Base-by-base conservation (phyloP, 2,888 invertebrate genomes). In the Aporophyla nigra region DNA sequence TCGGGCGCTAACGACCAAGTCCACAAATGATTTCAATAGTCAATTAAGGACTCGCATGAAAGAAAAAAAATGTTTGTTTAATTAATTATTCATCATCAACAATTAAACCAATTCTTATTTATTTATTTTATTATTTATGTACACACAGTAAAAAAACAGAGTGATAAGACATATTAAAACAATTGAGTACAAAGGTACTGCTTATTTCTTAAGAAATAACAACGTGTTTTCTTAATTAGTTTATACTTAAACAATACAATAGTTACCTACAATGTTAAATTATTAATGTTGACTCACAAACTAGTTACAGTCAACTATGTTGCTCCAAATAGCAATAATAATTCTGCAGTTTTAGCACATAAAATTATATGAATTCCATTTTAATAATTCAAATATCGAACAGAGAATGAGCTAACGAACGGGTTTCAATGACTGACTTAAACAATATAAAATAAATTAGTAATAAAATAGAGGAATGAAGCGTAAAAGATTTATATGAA, bases 401-500 rank as follows among this genome's bases (percentile, higher is more conserved):
- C 49, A 49, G 63, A 74, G 76, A 77, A 77, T 81, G 67, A 81
- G 61, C 68, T 80, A 84, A 84, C 74, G 80, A 87, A 82, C 83
- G 75, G 72, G 75, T 80, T 81, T 80, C 66, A 80, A 78, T 82
- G 76, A 68, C 79, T 58, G 80, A 78, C 80, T 80, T 87, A 87
- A 89, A 89, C 87, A 90, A 88, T 85, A 91, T 87, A 86, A 88
- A 89, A 89, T 87, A 88, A 90, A 90, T 89, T 88, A 88, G 90
- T 90, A 93, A 94, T 94, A 93, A 95, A 94, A 92, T 92, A 93
- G 91, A 93, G 88, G 90, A 92, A 93, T 91, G 90, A 88, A 89
- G 90, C 91, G 90, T 93, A 92, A 93, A 94, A 92, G 91, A 93
- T 93, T 90, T 92, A 93, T 94, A 93, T 91, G 92, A 93, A 94